A percentile compares a stretch with the other conserved stretches of the same genome.
Conservation (phyloP, 1,140 invertebrate species). For the Euborellia annulipes region DNA sequence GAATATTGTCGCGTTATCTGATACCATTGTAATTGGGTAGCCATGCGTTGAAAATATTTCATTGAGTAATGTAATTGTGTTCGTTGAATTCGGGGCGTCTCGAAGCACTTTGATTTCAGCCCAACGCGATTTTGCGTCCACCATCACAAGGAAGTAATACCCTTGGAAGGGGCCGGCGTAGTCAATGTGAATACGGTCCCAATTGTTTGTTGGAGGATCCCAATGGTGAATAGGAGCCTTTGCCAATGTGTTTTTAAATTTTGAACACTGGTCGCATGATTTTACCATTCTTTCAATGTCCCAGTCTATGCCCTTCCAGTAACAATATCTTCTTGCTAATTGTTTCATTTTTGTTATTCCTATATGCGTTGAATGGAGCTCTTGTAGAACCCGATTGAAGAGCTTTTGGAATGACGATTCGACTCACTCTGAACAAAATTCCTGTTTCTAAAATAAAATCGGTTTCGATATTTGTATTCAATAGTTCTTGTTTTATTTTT, state of each 20-base stretch:
- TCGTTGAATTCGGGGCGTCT: background rate
- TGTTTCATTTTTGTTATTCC: conserved; percentile 21
- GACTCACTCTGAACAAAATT: no score
- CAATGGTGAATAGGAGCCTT: background rate
- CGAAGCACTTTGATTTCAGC: background rate
- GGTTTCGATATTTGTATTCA: no score
- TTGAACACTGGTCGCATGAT: conserved; percentile 15
- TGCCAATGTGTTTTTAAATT: conserved; percentile 10
- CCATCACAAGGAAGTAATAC: background rate
- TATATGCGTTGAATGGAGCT: conserved; percentile 15
- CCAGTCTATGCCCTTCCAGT: conserved; percentile 18
- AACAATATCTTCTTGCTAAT: conserved; percentile 15
- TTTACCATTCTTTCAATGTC: conserved; percentile 19
- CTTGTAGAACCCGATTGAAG: conserved; percentile 12
- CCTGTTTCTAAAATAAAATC: no score
- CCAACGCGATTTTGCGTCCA: conserved; percentile 1
- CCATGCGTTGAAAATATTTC: no score
- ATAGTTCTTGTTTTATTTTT: no score
- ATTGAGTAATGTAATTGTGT: no score
- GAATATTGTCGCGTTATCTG: no score
- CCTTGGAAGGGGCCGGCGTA: background rate
- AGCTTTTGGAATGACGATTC: no score
- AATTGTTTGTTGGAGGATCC: background rate
- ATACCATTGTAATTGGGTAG: no score
- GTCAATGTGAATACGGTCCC: background rate